These are phyloP conservation scores for Octonoba sinensis DNA, from an alignment of 2,888 invertebrate genomes.

Conservation along the genomic window DNA sequence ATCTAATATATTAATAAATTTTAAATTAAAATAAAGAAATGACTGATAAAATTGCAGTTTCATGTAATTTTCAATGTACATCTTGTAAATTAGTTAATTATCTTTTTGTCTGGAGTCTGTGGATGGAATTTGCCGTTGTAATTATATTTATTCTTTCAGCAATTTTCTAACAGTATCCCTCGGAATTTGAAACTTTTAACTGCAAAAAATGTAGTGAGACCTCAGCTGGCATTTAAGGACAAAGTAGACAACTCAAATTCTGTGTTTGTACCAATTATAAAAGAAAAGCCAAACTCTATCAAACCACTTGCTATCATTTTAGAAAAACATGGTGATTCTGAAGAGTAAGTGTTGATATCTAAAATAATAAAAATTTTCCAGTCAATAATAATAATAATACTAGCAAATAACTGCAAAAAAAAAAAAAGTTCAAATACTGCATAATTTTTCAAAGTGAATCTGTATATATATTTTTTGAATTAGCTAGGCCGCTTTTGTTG, in stretches of 20 bases:
- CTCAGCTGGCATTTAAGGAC: constrained; percentile 87
- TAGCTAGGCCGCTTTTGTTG: too few species aligned
- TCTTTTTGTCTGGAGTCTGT: background rate
- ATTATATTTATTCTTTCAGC: constrained; percentile 20
- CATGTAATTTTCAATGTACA: background rate
- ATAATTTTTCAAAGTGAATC: background rate
- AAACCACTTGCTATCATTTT: constrained; percentile 83
- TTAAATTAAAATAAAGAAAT: too few species aligned
- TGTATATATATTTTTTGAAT: background rate
- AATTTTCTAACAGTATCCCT: constrained; percentile 14
- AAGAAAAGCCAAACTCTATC: constrained; percentile 87
- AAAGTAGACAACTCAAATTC: constrained; percentile 84
- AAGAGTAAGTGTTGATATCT: constrained; percentile 63
- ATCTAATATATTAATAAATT: too few species aligned
- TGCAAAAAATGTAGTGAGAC: constrained; percentile 75
- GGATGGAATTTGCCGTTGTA: background rate
- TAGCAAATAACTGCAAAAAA: too few species aligned
- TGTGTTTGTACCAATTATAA: constrained; percentile 87
- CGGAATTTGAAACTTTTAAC: constrained; percentile 69
- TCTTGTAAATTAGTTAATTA: background rate
- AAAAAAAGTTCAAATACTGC: background rate
- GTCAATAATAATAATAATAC: too few species aligned
- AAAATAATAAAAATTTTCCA: background rate
- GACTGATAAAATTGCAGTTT: too few species aligned
- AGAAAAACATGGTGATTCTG: constrained; percentile 78